Base-by-base conservation (phyloP, 1,140 invertebrate species). In the Adelges cooleyi region DNA sequence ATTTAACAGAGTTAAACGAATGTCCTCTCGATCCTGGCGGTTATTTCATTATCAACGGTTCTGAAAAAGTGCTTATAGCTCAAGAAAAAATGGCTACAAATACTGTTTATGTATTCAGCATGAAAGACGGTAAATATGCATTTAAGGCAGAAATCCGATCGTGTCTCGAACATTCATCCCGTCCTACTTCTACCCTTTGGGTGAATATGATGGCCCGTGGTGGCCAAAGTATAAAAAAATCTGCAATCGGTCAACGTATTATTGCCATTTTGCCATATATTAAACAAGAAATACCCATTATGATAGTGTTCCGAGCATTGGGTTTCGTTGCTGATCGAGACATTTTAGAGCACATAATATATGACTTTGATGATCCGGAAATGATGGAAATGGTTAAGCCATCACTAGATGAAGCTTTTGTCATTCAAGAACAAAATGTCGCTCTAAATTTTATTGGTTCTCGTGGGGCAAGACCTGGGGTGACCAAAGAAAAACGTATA, bases 331-430 rank as follows among this genome's bases (percentile, higher is more conserved):
- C 95, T 22, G 96, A 99, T 77, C 81, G 96, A 72, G 96, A 99
- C 77, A 99, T 99, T 72, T 77, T 99, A 8, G 96, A 98, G 74
- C 95, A 98, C 72, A 98, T 98, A 65, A 98, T 98, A 71, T 98
- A 98, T 75, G 95, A 98, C 72, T 98, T 98, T 79, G 91, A 98
- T 76, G 95, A 99, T 78, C 94, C 92, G 23, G 95, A 99, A 81
- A 98, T 99, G 94, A 98, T 98, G 94, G 96, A 99, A 82, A 98
- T 99, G 94, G 94, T 74, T 65, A 99, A 99, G 76, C 96, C 96
- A 4, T 98, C 94, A 1, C 77, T 99, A 48, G 96, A 99, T 78
- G 96, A 99, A 80, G 96, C 96, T 49, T 98, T 99, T 78, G 96
- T 99, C 0, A 95, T 99, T 72, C 95, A 98, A 79, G 95, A 99